These are phyloP conservation scores for Leptinotarsa juncta DNA, from an alignment of 2,888 invertebrate genomes.

Conservation along the genomic window DNA sequence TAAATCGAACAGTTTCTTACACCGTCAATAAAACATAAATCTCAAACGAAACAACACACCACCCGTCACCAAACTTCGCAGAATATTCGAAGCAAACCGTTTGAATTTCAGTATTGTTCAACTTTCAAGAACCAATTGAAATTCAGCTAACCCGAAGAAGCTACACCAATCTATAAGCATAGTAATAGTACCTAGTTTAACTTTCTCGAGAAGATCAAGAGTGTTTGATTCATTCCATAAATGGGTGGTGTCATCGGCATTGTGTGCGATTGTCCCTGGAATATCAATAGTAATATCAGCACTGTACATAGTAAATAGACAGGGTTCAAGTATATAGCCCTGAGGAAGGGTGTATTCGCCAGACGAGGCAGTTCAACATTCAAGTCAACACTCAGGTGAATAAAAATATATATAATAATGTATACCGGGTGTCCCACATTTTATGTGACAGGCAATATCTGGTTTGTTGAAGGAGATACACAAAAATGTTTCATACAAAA, in stretches of 20 bases:
- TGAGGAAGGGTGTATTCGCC: neutral
- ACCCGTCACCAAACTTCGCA: neutral
- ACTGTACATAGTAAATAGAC: neutral
- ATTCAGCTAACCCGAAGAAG: slow-evolving; percentile 2
- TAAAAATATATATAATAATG: too few species aligned
- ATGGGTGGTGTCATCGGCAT: neutral
- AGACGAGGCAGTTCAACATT: neutral
- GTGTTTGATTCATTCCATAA: neutral
- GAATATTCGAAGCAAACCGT: neutral
- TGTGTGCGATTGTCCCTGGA: slow-evolving; percentile 8
- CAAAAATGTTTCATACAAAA: too few species aligned
- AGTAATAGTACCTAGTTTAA: slow-evolving; percentile 10
- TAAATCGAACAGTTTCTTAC: too few species aligned
- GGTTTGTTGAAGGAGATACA: too few species aligned
- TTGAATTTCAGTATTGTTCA: neutral
- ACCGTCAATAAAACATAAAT: neutral
- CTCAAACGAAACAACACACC: neutral
- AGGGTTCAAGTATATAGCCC: neutral
- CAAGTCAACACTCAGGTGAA: too few species aligned
- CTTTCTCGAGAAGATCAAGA: neutral
- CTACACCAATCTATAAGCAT: slow-evolving; percentile 4
- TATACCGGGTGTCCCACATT: too few species aligned
- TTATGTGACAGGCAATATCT: too few species aligned
- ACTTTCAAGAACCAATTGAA: neutral
- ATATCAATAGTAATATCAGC: slow-evolving; percentile 2